Evolutionary conservation across 2,888 invertebrate species (phyloP), one percentile per base, ranked within the genome.

Genomic region (Helobdella robusta): DNA sequence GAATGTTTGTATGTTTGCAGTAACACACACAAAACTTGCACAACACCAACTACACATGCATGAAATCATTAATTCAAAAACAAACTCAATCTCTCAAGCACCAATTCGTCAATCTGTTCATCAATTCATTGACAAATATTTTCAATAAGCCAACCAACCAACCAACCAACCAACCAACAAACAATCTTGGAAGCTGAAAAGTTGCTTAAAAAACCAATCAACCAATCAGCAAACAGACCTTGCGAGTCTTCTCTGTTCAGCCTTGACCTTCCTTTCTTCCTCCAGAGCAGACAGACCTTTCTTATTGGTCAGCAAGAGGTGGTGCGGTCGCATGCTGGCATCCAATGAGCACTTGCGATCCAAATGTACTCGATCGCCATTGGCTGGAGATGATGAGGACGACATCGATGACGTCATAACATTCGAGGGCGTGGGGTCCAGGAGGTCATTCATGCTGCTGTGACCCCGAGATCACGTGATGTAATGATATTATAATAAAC

Each of bases 191-290:
- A n/a, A n/a, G n/a, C n/a, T n/a, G n/a, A n/a, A n/a, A n/a, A n/a
- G n/a, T n/a, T n/a, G n/a, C 8, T 61, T 30, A 62, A 52, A 2
- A 32, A 50, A 36, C 2, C 30, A 50, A 34, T 62, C 5, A 50
- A 20, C 11, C 32, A 50, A 20, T 50, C 48, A 50, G 28, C 32
- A n/a, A n/a, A n/a, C n/a, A n/a, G n/a, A 64, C 54, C 56, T 56
- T 20, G 64, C 56, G 25, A 34, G 35, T 32, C 50, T 64, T n/a
- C 56, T 46, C 59, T 65, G 65, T 15, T 65, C 65, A 2, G 65
- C 65, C n/a, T 23, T 58, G 28, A 46, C 15, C 40, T 35, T 46
- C 1, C 65, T 28, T 44, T 65, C 59, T 30, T 65, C 65, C 8
- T 65, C 65, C 0, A 11, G n/a, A 28, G 65, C 44, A 11, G 35